Percentiles rank a stretch among this genome's conserved stretches.
These are phyloP conservation scores for Palythoa heliodiscus DNA, from an alignment of 92 coral and sea anemone genomes.

Conservation along the genomic window DNA sequence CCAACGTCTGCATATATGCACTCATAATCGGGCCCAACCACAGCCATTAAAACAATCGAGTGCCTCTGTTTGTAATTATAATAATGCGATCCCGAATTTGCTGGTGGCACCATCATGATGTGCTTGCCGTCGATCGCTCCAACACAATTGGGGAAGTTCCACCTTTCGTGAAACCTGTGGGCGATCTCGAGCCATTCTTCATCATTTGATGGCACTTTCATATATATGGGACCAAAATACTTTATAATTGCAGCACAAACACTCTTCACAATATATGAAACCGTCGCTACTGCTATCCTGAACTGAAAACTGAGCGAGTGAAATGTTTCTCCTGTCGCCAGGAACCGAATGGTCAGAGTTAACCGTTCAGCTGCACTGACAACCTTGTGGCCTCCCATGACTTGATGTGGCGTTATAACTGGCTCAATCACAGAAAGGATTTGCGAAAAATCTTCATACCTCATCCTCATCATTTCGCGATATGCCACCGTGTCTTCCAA, in stretches of 20 bases:
- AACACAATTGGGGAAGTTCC: slow-evolving; percentile 57
- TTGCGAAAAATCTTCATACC: too few relatives aligned
- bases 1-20: slow-evolving; percentile 51
- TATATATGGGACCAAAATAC: slow-evolving; percentile 37
- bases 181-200: slow-evolving; percentile 59
- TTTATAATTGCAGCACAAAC: slow-evolving; percentile 41
- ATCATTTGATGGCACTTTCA: slow-evolving; percentile 42
- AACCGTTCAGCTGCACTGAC: too few relatives aligned
- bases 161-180: slow-evolving; percentile 43
- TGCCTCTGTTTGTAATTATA: slow-evolving; percentile 55
- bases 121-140: slow-evolving; percentile 70
- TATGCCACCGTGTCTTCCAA: too few relatives aligned
- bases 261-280: slow-evolving; percentile 51
- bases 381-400: too few relatives aligned
- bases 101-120: slow-evolving; percentile 51
- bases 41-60: slow-evolving; percentile 59
- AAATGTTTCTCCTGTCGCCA: too few relatives aligned
- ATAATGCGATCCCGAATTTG: slow-evolving; percentile 53
- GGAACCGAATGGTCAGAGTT: too few relatives aligned
- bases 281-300: neutral
- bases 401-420: too few relatives aligned
- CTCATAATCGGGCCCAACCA: slow-evolving; percentile 58
- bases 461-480: too few relatives aligned
- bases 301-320: neutral
- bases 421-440: too few relatives aligned